Evolutionary conservation across 1,140 invertebrate species (phyloP).

Genomic region (Psix sp.): DNA sequence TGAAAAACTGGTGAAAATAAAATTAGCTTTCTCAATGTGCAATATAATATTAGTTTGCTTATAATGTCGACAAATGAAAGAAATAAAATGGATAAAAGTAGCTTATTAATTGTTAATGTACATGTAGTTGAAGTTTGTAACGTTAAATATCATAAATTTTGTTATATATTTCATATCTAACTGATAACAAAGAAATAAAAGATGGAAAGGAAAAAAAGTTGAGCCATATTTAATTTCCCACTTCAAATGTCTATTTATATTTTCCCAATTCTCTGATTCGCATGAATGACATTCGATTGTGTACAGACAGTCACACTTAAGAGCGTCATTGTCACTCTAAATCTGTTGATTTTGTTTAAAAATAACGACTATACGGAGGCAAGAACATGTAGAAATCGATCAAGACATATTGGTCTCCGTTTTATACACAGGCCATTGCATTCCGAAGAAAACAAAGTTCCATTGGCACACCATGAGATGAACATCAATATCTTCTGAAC

Average conservation of each 20-base stretch:
- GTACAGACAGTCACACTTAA: slow-evolving; percentile 65
- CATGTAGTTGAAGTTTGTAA: too few relatives aligned
- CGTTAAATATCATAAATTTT: too few relatives aligned
- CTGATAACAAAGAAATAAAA: too few relatives aligned
- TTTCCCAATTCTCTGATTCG: slow-evolving; percentile 60
- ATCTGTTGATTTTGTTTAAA: slow-evolving; percentile 67
- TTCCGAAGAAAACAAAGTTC: slow-evolving; percentile 12
- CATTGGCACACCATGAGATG: slow-evolving; percentile 52
- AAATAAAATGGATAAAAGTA: too few relatives aligned
- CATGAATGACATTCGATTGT: slow-evolving; percentile 68
- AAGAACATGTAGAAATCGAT: slow-evolving; percentile 67
- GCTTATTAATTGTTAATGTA: too few relatives aligned
- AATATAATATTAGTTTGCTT: too few relatives aligned
- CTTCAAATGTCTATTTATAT: slow-evolving; percentile 71
- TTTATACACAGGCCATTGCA: slow-evolving; percentile 49
- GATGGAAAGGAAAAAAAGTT: too few relatives aligned
- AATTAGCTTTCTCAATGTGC: too few relatives aligned
- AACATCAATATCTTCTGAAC: slow-evolving; percentile 57
- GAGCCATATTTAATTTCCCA: too few relatives aligned
- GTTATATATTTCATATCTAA: too few relatives aligned
- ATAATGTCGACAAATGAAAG: too few relatives aligned
- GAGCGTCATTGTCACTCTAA: slow-evolving; percentile 57
- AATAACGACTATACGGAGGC: slow-evolving; percentile 69
- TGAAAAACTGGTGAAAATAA: too few relatives aligned
- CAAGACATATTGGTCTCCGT: slow-evolving; percentile 59